These are phyloP conservation scores for Desoria tigrina DNA, from an alignment of 2,888 invertebrate genomes.

Conservation along the genomic window DNA sequence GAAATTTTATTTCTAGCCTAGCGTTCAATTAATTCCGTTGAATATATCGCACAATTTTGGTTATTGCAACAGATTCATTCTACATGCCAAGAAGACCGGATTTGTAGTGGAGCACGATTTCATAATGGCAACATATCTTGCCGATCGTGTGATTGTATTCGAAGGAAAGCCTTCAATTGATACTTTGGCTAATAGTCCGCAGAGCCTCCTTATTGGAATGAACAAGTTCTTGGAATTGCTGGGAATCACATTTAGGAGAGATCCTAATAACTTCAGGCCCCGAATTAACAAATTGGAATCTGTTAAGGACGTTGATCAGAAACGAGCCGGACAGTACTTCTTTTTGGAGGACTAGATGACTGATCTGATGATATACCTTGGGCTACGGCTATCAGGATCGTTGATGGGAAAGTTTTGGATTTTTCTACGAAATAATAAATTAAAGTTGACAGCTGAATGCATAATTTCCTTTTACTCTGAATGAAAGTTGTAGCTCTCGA, in stretches of 20 bases:
- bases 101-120: conserved; percentile 99
- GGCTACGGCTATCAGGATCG: too few species aligned
- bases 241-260: conserved; percentile 96
- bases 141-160: conserved; percentile 97
- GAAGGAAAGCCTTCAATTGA: conserved; percentile 89
- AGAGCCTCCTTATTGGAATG: conserved; percentile 94
- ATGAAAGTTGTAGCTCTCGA: too few species aligned
- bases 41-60: conserved; percentile 12
- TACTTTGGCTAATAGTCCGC: conserved; percentile 88
- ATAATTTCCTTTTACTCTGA: too few species aligned
- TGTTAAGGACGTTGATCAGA: conserved; percentile 98
- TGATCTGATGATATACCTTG: background rate
- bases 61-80: conserved; percentile 73
- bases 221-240: conserved; percentile 92
- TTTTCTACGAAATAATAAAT: too few species aligned
- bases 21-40: too few species aligned
- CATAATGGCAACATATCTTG: conserved; percentile 99
- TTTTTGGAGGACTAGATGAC: conserved; percentile 90
- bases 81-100: conserved; percentile 98
- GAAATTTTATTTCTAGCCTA: background rate
- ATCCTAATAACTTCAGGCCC: conserved; percentile 97
- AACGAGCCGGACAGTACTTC: conserved; percentile 95
- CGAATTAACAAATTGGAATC: conserved; percentile 96
- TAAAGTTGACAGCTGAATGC: too few species aligned
- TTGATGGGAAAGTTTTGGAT: too few species aligned